Evolutionary conservation across 2,113 vertebrate species (phyloP).

Genomic region (Verasper variegatus): DNA sequence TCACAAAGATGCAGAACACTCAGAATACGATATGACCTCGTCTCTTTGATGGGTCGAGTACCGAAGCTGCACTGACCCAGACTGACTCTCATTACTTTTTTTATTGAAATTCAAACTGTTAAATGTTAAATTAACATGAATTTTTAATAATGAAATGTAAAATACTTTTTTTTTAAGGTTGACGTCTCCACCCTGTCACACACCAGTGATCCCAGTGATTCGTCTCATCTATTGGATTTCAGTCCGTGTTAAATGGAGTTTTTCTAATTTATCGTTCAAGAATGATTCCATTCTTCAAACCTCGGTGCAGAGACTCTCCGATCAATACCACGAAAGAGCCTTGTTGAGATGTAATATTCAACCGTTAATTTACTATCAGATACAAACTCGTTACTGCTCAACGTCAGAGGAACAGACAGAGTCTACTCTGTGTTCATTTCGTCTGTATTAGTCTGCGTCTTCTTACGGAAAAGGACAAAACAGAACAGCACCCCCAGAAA

Average conservation of each 20-base stretch:
- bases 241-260: not conserved
- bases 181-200: not conserved
- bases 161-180: not conserved
- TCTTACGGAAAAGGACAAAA: no score
- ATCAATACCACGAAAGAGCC: no score
- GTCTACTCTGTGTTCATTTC: no score
- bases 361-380: no score
- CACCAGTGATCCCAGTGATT: not conserved
- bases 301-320: not conserved
- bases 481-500: no score
- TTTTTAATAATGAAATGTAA: not conserved
- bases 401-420: no score
- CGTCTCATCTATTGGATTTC: not conserved
- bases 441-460: no score
- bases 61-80: not conserved
- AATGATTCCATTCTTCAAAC: not conserved
- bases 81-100: not conserved
- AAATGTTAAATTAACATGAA: not conserved
- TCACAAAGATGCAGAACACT: not conserved
- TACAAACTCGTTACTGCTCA: no score
- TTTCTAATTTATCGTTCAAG: not conserved
- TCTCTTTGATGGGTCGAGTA: not conserved
- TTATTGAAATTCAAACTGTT: not conserved
- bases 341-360: no score
- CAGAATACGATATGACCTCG: not conserved